Percentiles rank a stretch among this genome's conserved stretches.
phyloP scores from a whole-genome alignment of 2,888 invertebrate genomes.

The Meiosimyza decipiens region DNA sequence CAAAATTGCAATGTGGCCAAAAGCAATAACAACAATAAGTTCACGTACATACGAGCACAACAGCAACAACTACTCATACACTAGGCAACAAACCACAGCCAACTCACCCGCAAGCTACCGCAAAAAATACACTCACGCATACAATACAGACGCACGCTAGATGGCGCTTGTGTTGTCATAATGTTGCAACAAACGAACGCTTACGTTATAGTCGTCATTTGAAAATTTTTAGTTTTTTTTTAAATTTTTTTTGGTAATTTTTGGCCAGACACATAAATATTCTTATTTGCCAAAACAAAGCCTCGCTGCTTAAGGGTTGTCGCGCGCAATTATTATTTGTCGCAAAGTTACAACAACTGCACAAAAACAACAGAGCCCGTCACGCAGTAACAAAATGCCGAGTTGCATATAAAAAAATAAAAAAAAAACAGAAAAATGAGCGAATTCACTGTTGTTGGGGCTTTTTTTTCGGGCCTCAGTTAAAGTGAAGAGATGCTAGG shows the following conservation, averaged over 20 bases:
- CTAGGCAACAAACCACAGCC: conserved; percentile 5
- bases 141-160: neutral
- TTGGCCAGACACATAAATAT: conserved; percentile 60
- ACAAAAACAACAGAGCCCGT: neutral
- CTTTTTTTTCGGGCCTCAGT: neutral
- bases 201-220: neutral
- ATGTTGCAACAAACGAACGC: conserved; percentile 11
- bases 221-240: neutral
- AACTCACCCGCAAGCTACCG: conserved; percentile 11
- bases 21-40: conserved; percentile 26
- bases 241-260: conserved; percentile 14
- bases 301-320: conserved; percentile 37
- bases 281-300: conserved; percentile 61
- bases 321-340: conserved; percentile 34
- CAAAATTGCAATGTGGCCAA: conserved; percentile 25
- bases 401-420: neutral
- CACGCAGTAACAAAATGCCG: neutral
- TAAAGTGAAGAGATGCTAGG: neutral
- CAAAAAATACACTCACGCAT: conserved; percentile 6
- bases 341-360: neutral
- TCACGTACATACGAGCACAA: neutral
- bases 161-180: conserved; percentile 20
- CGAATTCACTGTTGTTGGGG: neutral
- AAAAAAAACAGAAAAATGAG: neutral
- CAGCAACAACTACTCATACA: conserved; percentile 13